Evolutionary conservation across 2,113 vertebrate genomes (phyloP), one percentile per base, ranked within the genome.

Genomic region (Ictalurus furcatus): DNA sequence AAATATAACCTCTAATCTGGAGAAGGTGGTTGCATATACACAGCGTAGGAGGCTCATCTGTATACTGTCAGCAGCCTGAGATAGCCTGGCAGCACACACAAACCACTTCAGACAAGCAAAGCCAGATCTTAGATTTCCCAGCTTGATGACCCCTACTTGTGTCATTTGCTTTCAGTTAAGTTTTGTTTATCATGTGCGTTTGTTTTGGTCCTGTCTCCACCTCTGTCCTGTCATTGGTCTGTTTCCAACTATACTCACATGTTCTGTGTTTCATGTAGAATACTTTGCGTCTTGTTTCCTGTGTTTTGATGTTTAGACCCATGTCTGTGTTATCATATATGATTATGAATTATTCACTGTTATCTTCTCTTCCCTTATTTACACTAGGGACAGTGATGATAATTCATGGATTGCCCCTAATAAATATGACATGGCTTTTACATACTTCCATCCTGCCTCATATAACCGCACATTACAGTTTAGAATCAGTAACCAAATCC

Each of bases 1-100:
- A 88, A 87, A 92, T 87, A 88, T 71, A 84, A 52, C 48, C 88
- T 89, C 61, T 86, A 88, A 89, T 89, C 92, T 92, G 54, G 63
- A 86, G 23, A 82, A 85, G 78, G 73, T 73, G 52, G 54, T 37
- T 82, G 54, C 80, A 59, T 82, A 82, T 37, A 23, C 16, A 9
- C 16, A 16, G 84, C 2, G 25, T 76, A 44, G 59, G 79, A 61
- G 59, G 88, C 34, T 87, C 84, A 83, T 89, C 88, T 90, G 84
- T 88, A 89, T 63, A 84, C 71, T 67, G 81, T 91, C 86, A 91
- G 85, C 85, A 65, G 85, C 71, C 76, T 44, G 54, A 40, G 87
- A 80, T 78, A 87, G 73, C 67, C 37, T 56, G 76, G 71, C 82
- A 84, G 80, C 87, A 63, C 48, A 17, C 11, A 48, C 8, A 76